Evolutionary conservation across 2,888 invertebrate species (phyloP), one percentile per base, ranked within the genome.

Genomic region (Microplitis manilae): DNA sequence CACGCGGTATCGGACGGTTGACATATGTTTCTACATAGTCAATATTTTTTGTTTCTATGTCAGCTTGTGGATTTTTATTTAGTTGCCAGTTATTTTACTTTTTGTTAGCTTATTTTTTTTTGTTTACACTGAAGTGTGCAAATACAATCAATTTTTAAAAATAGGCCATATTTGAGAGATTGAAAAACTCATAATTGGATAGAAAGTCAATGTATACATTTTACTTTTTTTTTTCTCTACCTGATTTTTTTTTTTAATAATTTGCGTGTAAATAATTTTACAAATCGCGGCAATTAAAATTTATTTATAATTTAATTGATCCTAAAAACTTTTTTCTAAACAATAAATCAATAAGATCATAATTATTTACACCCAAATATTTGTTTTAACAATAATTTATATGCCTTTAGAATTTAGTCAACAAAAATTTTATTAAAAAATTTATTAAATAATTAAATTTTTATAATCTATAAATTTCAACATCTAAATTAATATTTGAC

Each of bases 1-100:
- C 62, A 62, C 62, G 62, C 15, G 20, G 62, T 62, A 62, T 62
- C 62, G 62, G 62, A 62, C 62, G 62, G 62, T 20, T 62, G 62
- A 20, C 62, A 62, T 62, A 17, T 62, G 62, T 62, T 15, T 62
- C 62, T 15, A 62, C 62, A 15, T 62, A 17, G 62, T 62, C n/a
- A 62, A 62, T 62, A 62, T 20, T 62, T 62, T 62, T 62, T 20
- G 20, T 50, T 50, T 50, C 20, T 62, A 20, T 62, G 62, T 62
- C 62, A 62, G 62, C 62, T 15, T 62, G 13, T 30, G 38, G 8
- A 65, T 20, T 65, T 65, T 13, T 65, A 65, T 65, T 65, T 38
- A 30, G 13, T 13, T 65, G 38, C 30, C 30, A 30, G 38, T 30
- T 50, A 30, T 38, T 65, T 20, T 30, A 30, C 30, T 30, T 30